These are phyloP conservation scores for Sarcoramphus papa DNA, from an alignment of 2,797 vertebrate genomes.

Conservation along the genomic window DNA sequence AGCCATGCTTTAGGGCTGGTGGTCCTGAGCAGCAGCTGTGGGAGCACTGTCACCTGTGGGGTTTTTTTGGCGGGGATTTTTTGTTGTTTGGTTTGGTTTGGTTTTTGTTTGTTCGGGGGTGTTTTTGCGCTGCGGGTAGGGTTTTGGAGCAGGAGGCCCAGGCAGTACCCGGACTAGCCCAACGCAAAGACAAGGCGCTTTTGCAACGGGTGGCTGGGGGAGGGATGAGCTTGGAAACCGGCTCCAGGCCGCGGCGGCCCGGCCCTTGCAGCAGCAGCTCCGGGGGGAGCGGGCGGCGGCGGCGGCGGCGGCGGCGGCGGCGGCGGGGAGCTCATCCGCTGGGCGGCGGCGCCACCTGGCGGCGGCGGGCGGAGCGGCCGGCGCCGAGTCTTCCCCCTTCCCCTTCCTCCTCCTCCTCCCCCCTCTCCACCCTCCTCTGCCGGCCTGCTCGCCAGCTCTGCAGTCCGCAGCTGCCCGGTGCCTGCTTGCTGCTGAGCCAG, in stretches of 20 bases:
- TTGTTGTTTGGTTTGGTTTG: background rate
- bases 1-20: too few species aligned
- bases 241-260: background rate
- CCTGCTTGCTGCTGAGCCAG: background rate
- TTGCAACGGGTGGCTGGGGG: background rate
- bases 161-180: fast-evolving
- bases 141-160: background rate
- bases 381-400: fast-evolving
- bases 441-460: background rate
- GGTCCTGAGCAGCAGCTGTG: background rate
- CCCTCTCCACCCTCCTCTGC: too few species aligned
- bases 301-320: background rate
- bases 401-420: fast-evolving
- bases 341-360: slow-evolving; percentile 26
- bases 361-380: background rate
- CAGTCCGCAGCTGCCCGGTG: background rate
- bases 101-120: fast-evolving
- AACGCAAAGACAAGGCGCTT: fast-evolving
- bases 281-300: background rate
- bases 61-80: too few species aligned
- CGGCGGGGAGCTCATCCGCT: background rate
- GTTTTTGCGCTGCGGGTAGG: too few species aligned
- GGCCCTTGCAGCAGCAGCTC: background rate
- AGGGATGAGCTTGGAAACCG: background rate
- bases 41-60: too few species aligned